Conservation (phyloP, 2,888 invertebrate species). For the Ctena decussata region DNA sequence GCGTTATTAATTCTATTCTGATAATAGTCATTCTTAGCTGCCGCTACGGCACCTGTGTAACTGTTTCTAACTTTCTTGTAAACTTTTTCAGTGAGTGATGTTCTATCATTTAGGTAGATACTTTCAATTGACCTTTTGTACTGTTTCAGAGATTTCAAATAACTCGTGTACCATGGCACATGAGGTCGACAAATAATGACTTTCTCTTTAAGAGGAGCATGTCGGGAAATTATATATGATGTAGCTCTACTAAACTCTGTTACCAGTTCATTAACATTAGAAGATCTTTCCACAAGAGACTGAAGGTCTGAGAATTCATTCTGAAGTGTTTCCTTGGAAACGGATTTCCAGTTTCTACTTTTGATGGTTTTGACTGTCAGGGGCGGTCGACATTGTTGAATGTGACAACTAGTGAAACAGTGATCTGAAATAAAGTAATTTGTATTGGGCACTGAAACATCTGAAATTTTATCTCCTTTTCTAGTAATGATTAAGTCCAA, state of each 20-base stretch:
- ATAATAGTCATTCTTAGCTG: constrained; percentile 28
- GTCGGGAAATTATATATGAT: constrained; percentile 30
- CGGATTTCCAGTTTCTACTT: constrained; percentile 34
- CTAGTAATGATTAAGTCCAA: constrained; percentile 32
- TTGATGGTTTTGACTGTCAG: constrained; percentile 13
- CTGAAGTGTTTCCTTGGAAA: constrained; percentile 19
- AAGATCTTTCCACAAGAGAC: neutral
- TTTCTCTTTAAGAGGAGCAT: constrained; percentile 41
- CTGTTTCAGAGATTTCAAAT: constrained; percentile 36
- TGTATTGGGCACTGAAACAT: constrained; percentile 15
- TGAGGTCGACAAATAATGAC: constrained; percentile 30
- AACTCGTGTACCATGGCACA: constrained; percentile 42
- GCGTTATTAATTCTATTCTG: constrained; percentile 31
- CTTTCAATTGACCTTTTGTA: constrained; percentile 33
- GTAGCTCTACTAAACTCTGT: constrained; percentile 3
- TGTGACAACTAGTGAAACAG: constrained; percentile 25
- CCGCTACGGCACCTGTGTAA: constrained; percentile 28
- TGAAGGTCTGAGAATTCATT: constrained; percentile 22
- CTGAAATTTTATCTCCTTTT: constrained; percentile 23
- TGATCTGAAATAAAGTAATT: constrained; percentile 42
- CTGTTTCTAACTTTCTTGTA: constrained; percentile 33
- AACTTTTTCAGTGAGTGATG: constrained; percentile 17
- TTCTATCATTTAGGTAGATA: constrained; percentile 31
- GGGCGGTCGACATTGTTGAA: constrained; percentile 21
- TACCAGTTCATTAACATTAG: constrained; percentile 32